Base-by-base conservation (phyloP, 2,797 vertebrate genomes). In the Aeoliscus strigatus region DNA sequence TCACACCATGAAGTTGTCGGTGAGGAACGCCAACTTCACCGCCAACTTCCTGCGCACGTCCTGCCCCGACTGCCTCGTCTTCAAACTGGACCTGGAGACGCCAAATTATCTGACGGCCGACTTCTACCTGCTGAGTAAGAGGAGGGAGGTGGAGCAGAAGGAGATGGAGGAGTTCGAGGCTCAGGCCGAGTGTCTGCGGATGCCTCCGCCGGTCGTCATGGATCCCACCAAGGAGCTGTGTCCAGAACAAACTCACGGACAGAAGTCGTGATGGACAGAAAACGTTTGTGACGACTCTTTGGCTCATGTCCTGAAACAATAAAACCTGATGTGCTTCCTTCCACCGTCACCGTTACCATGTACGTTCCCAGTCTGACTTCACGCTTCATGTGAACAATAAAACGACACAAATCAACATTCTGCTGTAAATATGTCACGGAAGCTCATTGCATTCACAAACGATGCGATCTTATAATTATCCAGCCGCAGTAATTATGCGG, bases 221-320 rank as follows among this genome's bases (percentile, higher is more conserved):
- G 42, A 59, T 8, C 46, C 42, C 5, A 32, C 21, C 42, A 39
- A 47, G 24, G 29, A 47, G 1, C 36, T 69, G 4, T 43, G 37
- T 24, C 27, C 46, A 4, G 21, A 49, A 8, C 14, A 28, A 42
- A 14, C 27, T n/a, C n/a, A n/a, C n/a, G n/a, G n/a, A n/a, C n/a
- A n/a, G n/a, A n/a, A n/a, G n/a, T n/a, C n/a, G n/a, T n/a, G n/a
- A n/a, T n/a, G n/a, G n/a, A n/a, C n/a, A n/a, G n/a, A n/a, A n/a
- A n/a, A n/a, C n/a, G n/a, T n/a, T n/a, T n/a, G n/a, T n/a, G n/a
- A n/a, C n/a, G n/a, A n/a, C n/a, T n/a, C n/a, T n/a, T n/a, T n/a
- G n/a, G n/a, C n/a, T n/a, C n/a, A n/a, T n/a, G n/a, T n/a, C n/a
- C n/a, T n/a, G n/a, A n/a, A n/a, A n/a, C n/a, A n/a, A n/a, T n/a